Evolutionary conservation across 2,113 vertebrate genomes (phyloP).

Genomic region (Varanus salvator): DNA sequence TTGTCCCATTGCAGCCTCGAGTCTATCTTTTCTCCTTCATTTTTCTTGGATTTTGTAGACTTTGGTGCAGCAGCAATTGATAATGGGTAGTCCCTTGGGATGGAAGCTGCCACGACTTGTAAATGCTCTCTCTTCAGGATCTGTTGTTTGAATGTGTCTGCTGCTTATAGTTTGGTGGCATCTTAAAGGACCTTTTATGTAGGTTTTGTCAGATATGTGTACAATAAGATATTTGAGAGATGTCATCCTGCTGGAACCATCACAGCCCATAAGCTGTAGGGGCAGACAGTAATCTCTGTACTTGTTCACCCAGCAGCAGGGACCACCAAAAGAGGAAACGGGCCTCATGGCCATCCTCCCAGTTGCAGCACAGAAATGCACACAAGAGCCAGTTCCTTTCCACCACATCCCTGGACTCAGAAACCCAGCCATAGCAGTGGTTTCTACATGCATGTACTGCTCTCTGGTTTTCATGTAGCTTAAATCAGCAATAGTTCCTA

Average conservation of each 20-base stretch:
- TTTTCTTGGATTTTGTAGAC: conserved; percentile 19
- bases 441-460: neutral
- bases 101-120: neutral
- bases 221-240: neutral
- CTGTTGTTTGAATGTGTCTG: conserved; percentile 2
- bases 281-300: no score
- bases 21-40: neutral
- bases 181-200: neutral
- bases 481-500: neutral
- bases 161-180: neutral
- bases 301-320: neutral
- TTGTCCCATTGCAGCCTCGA: no score
- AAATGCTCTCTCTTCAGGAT: conserved; percentile 9
- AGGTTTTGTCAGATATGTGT: neutral
- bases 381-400: neutral
- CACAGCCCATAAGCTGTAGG: neutral
- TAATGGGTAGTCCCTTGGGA: conserved; percentile 25
- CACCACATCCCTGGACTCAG: neutral
- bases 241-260: no score
- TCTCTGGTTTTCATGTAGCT: neutral
- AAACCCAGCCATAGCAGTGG: neutral
- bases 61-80: conserved; percentile 17
- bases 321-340: neutral
- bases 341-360: neutral
- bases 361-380: neutral